Base-by-base conservation (phyloP, 2,797 vertebrate genomes). In the Microctenopoma lineatum region DNA sequence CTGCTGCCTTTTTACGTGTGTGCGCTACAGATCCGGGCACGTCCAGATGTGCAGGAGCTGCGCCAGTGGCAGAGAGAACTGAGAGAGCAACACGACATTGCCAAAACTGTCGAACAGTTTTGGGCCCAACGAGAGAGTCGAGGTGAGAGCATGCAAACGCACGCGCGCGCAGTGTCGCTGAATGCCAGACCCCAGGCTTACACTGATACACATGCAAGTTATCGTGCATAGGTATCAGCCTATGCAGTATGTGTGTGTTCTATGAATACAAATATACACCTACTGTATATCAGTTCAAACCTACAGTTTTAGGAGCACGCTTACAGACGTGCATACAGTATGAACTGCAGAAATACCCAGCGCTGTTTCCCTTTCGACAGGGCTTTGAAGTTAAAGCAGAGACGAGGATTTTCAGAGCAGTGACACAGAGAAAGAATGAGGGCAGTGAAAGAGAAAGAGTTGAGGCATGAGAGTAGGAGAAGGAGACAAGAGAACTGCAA, bases 31-130 rank as follows among this genome's bases (percentile, higher is more conserved):
- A 90, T 94, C 72, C 95, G 97, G 75, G 92, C 91, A 32, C 79
- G 84, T 0, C 87, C 91, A 46, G 94, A 97, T 71, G 93, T 98
- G 54, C 96, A 97, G 85, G 95, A 97, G 85, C 84, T 98, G 47
- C 95, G 96, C 21, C 93, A 89, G 88, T 98, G 96, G 96, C 97
- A 98, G 85, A 96, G 90, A 84, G 92, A 96, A 64, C 80, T 96
- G 67, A 90, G 94, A 4, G 94, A 96, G 5, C 96, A 79, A 38
- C 51, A 51, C 4, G 85, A 95, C 80, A 96, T 96, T 34, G 34
- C 21, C 46, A 82, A 93, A 77, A 91, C 84, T 2, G 93, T 97
- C 14, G 68, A 83, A 62, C 77, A 90, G 27, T 97, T 98, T 88
- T 98, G 96, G 97, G 25, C 77, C 41, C 92, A 86, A 18, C 95